Conservation (phyloP, 2,888 invertebrate species). For the Scelioninae gen. 2 region DNA sequence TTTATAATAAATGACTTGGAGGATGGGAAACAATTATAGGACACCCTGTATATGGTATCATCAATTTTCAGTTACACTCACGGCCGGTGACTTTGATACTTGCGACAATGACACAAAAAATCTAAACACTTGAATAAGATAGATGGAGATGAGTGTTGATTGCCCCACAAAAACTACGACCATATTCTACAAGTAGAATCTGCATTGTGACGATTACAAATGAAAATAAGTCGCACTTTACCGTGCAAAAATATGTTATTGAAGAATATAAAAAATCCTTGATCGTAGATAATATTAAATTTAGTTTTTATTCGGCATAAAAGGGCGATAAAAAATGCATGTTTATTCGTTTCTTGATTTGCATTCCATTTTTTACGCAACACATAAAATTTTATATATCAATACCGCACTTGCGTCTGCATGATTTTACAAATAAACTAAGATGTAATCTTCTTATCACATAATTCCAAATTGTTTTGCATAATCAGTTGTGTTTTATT, state of each 20-base stretch:
- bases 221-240: conserved; percentile 20
- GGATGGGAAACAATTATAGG: conserved; percentile 29
- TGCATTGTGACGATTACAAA: conserved; percentile 17
- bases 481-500: conserved; percentile 17
- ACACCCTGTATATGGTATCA: conserved; percentile 47
- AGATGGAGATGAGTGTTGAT: conserved; percentile 45
- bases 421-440: not conserved
- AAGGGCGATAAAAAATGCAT: not conserved
- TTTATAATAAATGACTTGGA: conserved; percentile 6
- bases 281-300: not conserved
- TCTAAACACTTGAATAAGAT: conserved; percentile 53
- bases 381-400: not conserved
- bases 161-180: conserved; percentile 49
- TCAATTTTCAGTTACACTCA: conserved; percentile 46
- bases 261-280: not conserved
- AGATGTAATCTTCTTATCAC: not conserved
- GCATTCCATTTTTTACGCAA: not conserved
- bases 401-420: not conserved
- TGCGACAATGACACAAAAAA: conserved; percentile 55
- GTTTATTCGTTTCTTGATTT: not conserved
- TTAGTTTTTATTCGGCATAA: not conserved
- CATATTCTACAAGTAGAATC: conserved; percentile 21
- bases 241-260: not conserved
- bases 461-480: conserved; percentile 24
- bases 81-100: conserved; percentile 38